A percentile compares a stretch with the other conserved stretches of the same genome.
phyloP scores from a whole-genome alignment of 1,140 invertebrate species.

The Leptinotarsa lineolata region DNA sequence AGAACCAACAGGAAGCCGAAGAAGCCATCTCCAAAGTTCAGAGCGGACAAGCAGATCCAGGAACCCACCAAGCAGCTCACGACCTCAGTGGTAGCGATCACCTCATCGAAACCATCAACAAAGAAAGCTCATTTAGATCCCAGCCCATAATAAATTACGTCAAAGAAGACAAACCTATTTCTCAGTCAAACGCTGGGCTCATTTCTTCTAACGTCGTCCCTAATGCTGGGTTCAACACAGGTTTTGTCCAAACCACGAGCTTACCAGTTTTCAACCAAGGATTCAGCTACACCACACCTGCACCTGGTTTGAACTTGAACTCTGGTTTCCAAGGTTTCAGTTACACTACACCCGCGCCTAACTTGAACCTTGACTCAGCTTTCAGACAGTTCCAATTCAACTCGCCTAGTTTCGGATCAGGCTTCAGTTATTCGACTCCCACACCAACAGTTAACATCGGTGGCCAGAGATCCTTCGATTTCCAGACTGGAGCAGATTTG shows the following conservation, averaged over 20 bases:
- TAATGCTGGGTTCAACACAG: background rate
- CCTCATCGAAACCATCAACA: slow-evolving; percentile 11
- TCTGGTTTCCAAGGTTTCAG: background rate
- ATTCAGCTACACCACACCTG: background rate
- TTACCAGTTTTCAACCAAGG: background rate
- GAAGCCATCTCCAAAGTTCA: slow-evolving; percentile 15
- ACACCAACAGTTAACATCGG: background rate
- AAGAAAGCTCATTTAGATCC: background rate
- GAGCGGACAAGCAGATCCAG: background rate
- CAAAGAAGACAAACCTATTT: background rate
- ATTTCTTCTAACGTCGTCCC: background rate
- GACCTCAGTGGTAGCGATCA: background rate
- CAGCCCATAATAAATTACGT: slow-evolving; percentile 10
- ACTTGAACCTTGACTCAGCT: background rate
- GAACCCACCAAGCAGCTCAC: background rate
- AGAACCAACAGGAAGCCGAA: slow-evolving; percentile 69
- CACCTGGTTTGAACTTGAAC: background rate
- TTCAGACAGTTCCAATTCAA: background rate
- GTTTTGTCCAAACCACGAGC: background rate
- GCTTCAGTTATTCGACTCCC: background rate
- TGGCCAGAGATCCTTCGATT: background rate
- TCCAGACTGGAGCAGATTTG: background rate
- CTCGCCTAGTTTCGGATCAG: background rate
- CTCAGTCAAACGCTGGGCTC: background rate
- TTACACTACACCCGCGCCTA: background rate